These are phyloP conservation scores for Muschampia staudingeri DNA, from an alignment of 2,888 invertebrate species.

Conservation along the genomic window DNA sequence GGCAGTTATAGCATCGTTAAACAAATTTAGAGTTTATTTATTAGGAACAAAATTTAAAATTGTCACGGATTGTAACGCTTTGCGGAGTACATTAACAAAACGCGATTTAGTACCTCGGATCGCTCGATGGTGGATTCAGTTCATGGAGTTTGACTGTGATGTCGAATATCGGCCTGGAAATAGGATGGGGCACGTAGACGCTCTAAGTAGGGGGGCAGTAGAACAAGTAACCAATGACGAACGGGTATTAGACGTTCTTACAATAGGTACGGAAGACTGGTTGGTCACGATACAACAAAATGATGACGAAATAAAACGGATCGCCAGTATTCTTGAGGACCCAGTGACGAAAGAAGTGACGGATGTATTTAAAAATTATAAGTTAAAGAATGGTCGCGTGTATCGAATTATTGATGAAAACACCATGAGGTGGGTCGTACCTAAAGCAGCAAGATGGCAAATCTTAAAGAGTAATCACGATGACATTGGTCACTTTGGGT, in stretches of 20 bases:
- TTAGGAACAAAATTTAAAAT: conserved; percentile 36
- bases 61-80: conserved; percentile 41
- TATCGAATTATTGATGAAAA: conserved; percentile 57
- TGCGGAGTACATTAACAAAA: conserved; percentile 35
- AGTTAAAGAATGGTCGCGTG: conserved; percentile 56
- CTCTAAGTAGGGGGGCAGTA: conserved; percentile 40
- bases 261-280: neutral
- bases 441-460: conserved; percentile 65
- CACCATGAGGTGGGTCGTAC: conserved; percentile 64
- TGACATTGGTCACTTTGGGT: conserved; percentile 64
- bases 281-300: neutral
- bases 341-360: conserved; percentile 15
- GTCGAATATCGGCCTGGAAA: conserved; percentile 39
- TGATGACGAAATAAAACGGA: neutral
- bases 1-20: conserved; percentile 48
- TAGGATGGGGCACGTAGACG: conserved; percentile 47
- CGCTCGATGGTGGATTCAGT: conserved; percentile 41
- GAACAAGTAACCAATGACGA: neutral
- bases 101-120: conserved; percentile 33
- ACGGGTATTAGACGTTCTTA: neutral
- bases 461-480: conserved; percentile 65
- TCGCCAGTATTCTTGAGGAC: neutral
- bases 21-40: conserved; percentile 37
- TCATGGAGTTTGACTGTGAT: neutral
- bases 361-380: conserved; percentile 12